These are phyloP conservation scores for Ditylenchus dipsaci DNA, from an alignment of 1,140 invertebrate species.

Conservation along the genomic window DNA sequence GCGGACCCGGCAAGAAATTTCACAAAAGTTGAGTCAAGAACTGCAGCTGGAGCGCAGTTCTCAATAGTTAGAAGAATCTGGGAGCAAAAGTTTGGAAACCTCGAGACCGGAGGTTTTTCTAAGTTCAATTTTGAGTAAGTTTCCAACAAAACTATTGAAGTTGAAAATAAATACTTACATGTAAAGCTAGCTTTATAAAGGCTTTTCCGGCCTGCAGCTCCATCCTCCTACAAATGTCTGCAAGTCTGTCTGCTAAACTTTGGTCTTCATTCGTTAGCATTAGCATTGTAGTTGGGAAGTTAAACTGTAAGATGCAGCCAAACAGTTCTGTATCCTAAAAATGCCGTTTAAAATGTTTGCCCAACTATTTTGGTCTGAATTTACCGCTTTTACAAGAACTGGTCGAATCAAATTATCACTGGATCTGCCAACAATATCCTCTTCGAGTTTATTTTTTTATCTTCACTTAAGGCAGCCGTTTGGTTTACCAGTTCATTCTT, in stretches of 20 bases:
- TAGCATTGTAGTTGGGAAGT: background rate
- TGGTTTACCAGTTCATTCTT: constrained; percentile 5
- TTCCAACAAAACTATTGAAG: no score
- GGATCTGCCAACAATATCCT: constrained; percentile 4
- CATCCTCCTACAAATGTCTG: constrained; percentile 8
- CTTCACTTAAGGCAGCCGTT: background rate
- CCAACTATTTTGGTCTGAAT: background rate
- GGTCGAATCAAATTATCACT: constrained; percentile 14
- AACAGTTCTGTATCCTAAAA: background rate
- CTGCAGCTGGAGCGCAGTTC: no score
- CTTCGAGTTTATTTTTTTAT: background rate
- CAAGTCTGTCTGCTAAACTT: background rate
- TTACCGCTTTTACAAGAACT: constrained; percentile 6
- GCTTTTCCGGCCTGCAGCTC: constrained; percentile 7
- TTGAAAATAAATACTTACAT: constrained; percentile 3
- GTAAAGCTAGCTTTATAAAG: constrained; percentile 13
- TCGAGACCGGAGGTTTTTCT: no score
- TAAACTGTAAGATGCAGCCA: background rate
- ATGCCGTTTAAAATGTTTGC: background rate
- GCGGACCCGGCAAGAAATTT: no score
- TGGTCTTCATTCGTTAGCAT: background rate
- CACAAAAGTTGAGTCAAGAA: no score
- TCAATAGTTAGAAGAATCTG: no score
- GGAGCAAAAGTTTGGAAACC: no score
- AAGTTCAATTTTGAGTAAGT: no score